Percentiles rank a stretch among this genome's conserved stretches.
phyloP scores from a whole-genome alignment of 2,797 vertebrate species.

The Lophius americanus region DNA sequence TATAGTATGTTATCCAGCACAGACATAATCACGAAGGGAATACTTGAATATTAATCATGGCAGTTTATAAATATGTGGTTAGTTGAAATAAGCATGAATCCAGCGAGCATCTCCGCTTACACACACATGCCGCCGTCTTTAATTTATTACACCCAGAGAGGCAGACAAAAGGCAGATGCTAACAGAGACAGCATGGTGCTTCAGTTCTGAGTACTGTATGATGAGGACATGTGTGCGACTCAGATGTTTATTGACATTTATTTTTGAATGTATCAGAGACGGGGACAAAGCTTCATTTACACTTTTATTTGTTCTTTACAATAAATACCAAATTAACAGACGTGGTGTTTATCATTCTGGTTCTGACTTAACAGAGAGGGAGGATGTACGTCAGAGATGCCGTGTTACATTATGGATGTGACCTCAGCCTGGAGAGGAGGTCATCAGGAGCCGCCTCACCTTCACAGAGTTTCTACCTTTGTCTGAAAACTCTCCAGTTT shows the following conservation, averaged over 20 bases:
- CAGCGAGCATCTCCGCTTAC: constrained; percentile 45
- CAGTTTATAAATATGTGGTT: constrained; percentile 61
- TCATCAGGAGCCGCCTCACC: no score
- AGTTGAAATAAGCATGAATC: constrained; percentile 64
- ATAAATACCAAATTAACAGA: constrained; percentile 69
- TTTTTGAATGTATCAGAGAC: constrained; percentile 69
- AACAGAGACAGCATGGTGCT: constrained; percentile 16
- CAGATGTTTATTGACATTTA: constrained; percentile 57
- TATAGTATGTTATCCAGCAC: constrained; percentile 59
- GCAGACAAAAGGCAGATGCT: constrained; percentile 18
- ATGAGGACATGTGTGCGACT: constrained; percentile 20
- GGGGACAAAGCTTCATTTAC: constrained; percentile 47
- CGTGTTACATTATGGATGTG: no score
- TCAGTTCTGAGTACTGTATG: constrained; percentile 50
- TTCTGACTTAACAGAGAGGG: not conserved
- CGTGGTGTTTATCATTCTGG: constrained; percentile 25
- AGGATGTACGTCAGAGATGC: no score
- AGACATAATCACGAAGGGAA: constrained; percentile 61
- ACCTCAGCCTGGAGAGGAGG: no score
- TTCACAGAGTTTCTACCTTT: no score
- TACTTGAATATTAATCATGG: constrained; percentile 76
- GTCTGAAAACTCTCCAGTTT: no score
- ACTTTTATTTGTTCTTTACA: constrained; percentile 66
- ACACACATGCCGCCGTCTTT: constrained; percentile 48
- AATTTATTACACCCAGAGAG: constrained; percentile 52